These are phyloP conservation scores for Sylvia atricapilla DNA, from an alignment of 2,113 vertebrate genomes.

Conservation along the genomic window DNA sequence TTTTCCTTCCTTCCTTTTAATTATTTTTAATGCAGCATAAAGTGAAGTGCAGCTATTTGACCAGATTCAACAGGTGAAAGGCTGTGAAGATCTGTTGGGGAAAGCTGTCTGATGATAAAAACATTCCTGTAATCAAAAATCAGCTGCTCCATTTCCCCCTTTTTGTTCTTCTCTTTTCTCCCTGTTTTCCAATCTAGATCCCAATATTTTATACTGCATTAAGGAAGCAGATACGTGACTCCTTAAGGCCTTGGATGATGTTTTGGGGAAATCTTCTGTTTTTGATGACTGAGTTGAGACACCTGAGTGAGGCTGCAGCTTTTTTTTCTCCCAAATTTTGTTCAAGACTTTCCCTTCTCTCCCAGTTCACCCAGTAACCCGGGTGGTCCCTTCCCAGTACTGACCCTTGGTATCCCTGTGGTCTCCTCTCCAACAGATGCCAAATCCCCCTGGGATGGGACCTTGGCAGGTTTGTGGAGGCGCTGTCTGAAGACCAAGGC, in stretches of 20 bases:
- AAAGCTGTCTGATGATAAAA: background rate
- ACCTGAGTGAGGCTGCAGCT: background rate
- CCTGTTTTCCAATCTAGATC: background rate
- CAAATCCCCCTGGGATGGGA: background rate
- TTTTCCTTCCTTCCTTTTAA: background rate
- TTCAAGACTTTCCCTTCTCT: background rate
- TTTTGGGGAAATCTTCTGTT: background rate
- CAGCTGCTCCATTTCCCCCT: background rate
- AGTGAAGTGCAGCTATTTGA: background rate
- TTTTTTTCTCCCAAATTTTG: background rate
- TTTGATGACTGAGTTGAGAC: background rate
- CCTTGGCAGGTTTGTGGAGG: background rate
- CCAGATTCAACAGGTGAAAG: background rate
- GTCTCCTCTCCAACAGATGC: background rate
- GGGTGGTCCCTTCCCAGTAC: background rate
- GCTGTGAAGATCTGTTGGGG: background rate
- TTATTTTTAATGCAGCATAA: background rate
- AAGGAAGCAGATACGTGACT: accelerated
- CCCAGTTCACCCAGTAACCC: background rate
- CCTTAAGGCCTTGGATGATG: background rate
- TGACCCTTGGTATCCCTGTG: background rate
- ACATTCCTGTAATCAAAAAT: background rate
- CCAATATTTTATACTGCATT: background rate
- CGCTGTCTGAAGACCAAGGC: background rate
- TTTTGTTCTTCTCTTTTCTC: background rate